A percentile compares a stretch with the other conserved stretches of the same genome.
Evolutionary conservation across 2,113 vertebrate genomes (phyloP).

Genomic region (Pithys albifrons): DNA sequence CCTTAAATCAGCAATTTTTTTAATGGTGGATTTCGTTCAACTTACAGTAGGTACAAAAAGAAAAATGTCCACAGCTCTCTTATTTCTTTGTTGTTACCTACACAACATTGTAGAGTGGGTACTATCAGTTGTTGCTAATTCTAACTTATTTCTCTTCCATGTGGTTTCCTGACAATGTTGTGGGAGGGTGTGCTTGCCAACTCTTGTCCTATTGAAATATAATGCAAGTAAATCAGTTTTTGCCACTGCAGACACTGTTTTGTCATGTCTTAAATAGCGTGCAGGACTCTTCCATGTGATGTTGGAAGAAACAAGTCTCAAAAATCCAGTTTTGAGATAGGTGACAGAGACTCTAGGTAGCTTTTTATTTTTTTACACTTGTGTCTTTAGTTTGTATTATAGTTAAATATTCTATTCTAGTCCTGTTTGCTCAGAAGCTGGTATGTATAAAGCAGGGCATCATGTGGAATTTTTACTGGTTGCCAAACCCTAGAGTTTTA

Average conservation of each 20-base stretch:
- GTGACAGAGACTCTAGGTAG: background rate
- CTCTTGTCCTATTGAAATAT: background rate
- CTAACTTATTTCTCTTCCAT: background rate
- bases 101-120: background rate
- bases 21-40: background rate
- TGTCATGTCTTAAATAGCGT: background rate
- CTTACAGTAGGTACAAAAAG: background rate
- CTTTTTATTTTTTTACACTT: background rate
- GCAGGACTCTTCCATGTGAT: background rate
- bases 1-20: background rate
- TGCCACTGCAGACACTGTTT: background rate
- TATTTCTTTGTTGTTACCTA: background rate
- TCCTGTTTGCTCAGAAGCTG: background rate
- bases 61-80: background rate
- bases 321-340: background rate
- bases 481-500: background rate
- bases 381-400: background rate
- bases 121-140: background rate
- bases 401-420: background rate
- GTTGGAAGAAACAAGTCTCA: rapidly evolving
- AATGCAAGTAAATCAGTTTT: background rate
- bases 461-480: background rate
- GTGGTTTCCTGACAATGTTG: background rate
- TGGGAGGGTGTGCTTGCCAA: background rate
- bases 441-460: background rate